Evolutionary conservation across 2,888 invertebrate genomes (phyloP).

Genomic region (Eulithis prunata): DNA sequence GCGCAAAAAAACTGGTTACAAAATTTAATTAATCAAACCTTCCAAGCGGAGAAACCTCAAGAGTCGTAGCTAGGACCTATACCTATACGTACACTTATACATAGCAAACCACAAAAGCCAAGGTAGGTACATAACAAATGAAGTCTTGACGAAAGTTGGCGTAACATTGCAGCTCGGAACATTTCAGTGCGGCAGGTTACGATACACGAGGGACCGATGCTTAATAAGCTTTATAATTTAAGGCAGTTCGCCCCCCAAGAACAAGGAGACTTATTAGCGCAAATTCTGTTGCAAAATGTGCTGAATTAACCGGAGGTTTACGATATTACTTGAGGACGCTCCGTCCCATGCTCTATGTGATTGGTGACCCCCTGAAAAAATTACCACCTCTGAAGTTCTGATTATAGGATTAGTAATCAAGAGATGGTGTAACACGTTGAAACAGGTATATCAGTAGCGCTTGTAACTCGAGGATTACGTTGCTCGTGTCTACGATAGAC

Average conservation of each 20-base stretch:
- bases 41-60: slow-evolving; percentile 43
- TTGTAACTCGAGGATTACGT: too few species aligned
- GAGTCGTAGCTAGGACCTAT: slow-evolving; percentile 24
- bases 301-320: slow-evolving; percentile 58
- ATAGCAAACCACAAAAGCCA: slow-evolving; percentile 3
- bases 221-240: slow-evolving; percentile 82
- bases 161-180: slow-evolving; percentile 51
- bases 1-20: slow-evolving; percentile 45
- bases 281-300: slow-evolving; percentile 55
- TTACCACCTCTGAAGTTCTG: too few species aligned
- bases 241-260: slow-evolving; percentile 62
- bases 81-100: background rate
- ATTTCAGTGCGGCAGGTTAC: slow-evolving; percentile 72
- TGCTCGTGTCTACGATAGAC: too few species aligned
- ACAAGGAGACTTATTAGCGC: slow-evolving; percentile 65
- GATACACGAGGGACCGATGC: slow-evolving; percentile 75
- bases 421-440: too few species aligned
- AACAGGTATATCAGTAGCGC: too few species aligned
- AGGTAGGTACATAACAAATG: slow-evolving; percentile 55
- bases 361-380: slow-evolving; percentile 24
- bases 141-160: slow-evolving; percentile 53
- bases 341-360: slow-evolving; percentile 17
- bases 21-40: slow-evolving; percentile 61
- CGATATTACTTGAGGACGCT: slow-evolving; percentile 40
- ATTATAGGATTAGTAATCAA: too few species aligned